phyloP scores from a whole-genome alignment of 1,140 invertebrate species.

The Drosophila fuyamai region DNA sequence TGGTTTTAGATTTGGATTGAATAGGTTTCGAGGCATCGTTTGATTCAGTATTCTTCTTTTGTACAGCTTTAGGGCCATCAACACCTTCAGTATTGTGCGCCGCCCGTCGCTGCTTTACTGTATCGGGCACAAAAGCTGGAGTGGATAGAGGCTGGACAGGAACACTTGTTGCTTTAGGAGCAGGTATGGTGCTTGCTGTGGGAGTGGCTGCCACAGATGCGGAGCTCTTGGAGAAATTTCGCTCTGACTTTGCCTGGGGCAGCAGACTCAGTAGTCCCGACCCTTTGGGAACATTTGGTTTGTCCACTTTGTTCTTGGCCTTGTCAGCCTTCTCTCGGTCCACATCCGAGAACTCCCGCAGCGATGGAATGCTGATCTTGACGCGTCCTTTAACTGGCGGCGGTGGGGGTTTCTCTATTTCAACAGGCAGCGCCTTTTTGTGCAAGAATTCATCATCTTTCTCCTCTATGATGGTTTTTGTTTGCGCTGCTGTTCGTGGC shows the following conservation, averaged over 20 bases:
- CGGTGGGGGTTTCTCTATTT: slow-evolving; percentile 58
- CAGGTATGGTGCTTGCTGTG: not conserved
- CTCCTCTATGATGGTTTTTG: slow-evolving; percentile 78
- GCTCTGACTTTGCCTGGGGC: slow-evolving; percentile 86
- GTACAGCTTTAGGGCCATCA: slow-evolving; percentile 46
- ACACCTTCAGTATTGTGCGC: slow-evolving; percentile 76
- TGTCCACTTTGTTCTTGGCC: slow-evolving; percentile 59
- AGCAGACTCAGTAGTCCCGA: slow-evolving; percentile 86
- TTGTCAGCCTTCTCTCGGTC: slow-evolving; percentile 78
- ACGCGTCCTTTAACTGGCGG: slow-evolving; percentile 67
- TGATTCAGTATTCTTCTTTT: slow-evolving; percentile 10
- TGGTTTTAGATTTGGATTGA: slow-evolving; percentile 4
- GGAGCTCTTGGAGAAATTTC: slow-evolving; percentile 58
- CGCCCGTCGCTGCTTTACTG: slow-evolving; percentile 67
- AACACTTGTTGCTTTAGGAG: not conserved
- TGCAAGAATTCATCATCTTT: slow-evolving; percentile 87
- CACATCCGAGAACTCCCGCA: slow-evolving; percentile 86
- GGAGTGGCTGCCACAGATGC: slow-evolving; percentile 6
- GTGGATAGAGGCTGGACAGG: not conserved
- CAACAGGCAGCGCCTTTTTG: slow-evolving; percentile 85
- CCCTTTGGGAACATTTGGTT: slow-evolving; percentile 68
- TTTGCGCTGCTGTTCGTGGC: slow-evolving; percentile 30
- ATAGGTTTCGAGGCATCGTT: not conserved
- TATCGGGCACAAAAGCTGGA: slow-evolving; percentile 73
- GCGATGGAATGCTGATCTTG: slow-evolving; percentile 83